A percentile compares a stretch with the other conserved stretches of the same genome.
Evolutionary conservation across 2,888 invertebrate genomes (phyloP).

Genomic region (Cryptus armator): DNA sequence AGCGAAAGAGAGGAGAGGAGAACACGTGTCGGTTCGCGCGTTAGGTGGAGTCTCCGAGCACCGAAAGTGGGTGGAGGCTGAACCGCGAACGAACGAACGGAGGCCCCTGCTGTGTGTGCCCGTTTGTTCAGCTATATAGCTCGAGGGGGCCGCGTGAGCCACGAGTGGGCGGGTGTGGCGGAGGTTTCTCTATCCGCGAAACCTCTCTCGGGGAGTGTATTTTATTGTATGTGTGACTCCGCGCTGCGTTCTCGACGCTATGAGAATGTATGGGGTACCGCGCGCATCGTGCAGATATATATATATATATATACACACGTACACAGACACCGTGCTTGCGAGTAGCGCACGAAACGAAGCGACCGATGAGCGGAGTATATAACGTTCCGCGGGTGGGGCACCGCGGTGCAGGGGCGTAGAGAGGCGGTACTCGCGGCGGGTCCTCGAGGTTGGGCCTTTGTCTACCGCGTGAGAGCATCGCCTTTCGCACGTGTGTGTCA

Average conservation of each 20-base stretch:
- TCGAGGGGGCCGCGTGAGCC: conserved; percentile 82
- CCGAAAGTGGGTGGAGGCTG: conserved; percentile 84
- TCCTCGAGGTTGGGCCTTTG: conserved; percentile 77
- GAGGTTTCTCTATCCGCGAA: conserved; percentile 81
- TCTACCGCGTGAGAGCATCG: conserved; percentile 70
- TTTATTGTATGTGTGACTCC: not conserved
- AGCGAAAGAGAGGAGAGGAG: conserved; percentile 36
- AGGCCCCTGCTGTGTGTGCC: conserved; percentile 71
- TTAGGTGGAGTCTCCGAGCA: conserved; percentile 83
- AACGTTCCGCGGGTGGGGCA: conserved; percentile 78
- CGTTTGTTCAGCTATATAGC: conserved; percentile 61
- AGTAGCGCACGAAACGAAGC: not conserved
- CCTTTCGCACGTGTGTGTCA: conserved; percentile 69
- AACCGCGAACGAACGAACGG: conserved; percentile 74
- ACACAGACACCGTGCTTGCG: not conserved
- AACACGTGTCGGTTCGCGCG: conserved; percentile 80
- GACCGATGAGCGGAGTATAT: not conserved
- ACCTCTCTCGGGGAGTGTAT: conserved; percentile 84
- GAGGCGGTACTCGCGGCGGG: conserved; percentile 80
- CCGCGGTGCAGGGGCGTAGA: conserved; percentile 79
- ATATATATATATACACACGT: not conserved
- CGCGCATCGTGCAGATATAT: conserved; percentile 83
- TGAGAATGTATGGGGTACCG: not conserved
- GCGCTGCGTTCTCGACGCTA: not conserved
- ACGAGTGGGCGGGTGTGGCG: conserved; percentile 87